Evolutionary conservation across 2,797 vertebrate genomes (phyloP).

Genomic region (Tangara arthus): DNA sequence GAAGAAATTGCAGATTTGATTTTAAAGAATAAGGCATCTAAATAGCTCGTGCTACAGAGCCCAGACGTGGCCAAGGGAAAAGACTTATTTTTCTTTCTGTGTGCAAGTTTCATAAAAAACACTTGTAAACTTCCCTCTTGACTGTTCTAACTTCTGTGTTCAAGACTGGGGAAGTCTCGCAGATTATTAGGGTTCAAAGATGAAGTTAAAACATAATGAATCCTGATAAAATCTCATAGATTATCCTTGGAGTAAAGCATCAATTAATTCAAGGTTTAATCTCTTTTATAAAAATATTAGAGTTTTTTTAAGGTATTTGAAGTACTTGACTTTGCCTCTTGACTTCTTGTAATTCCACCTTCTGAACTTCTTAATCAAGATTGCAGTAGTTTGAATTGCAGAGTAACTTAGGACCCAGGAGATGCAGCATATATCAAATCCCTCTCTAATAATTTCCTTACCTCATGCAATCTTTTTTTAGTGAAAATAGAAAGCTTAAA

Average conservation of each 20-base stretch:
- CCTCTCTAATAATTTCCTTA: neutral
- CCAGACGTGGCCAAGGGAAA: neutral
- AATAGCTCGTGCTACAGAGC: neutral
- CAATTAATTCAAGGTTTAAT: neutral
- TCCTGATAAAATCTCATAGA: neutral
- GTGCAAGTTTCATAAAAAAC: neutral
- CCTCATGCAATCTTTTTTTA: neutral
- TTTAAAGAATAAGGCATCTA: neutral
- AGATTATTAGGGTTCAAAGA: neutral
- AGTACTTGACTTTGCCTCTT: neutral
- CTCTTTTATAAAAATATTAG: neutral
- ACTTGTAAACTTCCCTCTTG: neutral
- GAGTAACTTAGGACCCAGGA: neutral
- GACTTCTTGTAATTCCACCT: slow-evolving; percentile 5
- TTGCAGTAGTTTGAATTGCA: slow-evolving; percentile 11
- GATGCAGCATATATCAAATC: neutral
- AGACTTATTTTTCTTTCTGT: neutral
- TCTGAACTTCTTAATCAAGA: slow-evolving; percentile 28
- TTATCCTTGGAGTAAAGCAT: neutral
- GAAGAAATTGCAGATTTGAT: neutral
- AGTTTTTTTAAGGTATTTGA: neutral
- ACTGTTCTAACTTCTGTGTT: neutral
- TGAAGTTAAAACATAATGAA: neutral
- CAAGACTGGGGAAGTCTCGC: neutral
- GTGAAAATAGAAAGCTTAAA: neutral